Conservation (phyloP, 2,888 invertebrate species). For the Dryobotodes eremita region DNA sequence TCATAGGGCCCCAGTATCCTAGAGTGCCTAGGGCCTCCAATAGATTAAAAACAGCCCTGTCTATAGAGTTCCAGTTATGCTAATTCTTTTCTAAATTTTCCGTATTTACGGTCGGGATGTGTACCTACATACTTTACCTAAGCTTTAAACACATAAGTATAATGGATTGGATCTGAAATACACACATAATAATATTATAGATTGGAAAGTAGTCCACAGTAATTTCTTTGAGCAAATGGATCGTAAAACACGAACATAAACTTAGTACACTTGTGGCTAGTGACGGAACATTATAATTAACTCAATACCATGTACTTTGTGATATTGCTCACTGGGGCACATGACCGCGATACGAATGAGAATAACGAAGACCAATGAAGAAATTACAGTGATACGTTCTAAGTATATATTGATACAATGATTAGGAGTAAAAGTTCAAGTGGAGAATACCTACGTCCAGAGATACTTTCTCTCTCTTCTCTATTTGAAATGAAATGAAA, state of each 20-base stretch:
- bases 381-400: constrained; percentile 6
- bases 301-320: constrained; percentile 42
- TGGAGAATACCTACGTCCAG: not conserved
- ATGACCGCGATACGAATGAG: constrained; percentile 28
- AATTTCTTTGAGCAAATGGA: constrained; percentile 46
- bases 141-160: constrained; percentile 8
- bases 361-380: constrained; percentile 13
- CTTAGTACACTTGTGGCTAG: constrained; percentile 37
- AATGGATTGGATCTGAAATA: constrained; percentile 34
- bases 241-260: constrained; percentile 58
- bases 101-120: not conserved
- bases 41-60: too few relatives aligned
- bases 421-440: not conserved
- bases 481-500: not conserved
- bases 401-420: not conserved
- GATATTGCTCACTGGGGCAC: constrained; percentile 17
- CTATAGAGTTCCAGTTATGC: too few relatives aligned
- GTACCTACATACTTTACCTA: not conserved
- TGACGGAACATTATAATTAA: constrained; percentile 55
- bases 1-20: too few relatives aligned
- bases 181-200: constrained; percentile 21
- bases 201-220: constrained; percentile 56
- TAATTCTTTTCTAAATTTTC: not conserved
- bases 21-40: too few relatives aligned
- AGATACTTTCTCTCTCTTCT: not conserved